Evolutionary conservation across 1,140 invertebrate genomes (phyloP).

Genomic region (Neocloeon triangulifer): DNA sequence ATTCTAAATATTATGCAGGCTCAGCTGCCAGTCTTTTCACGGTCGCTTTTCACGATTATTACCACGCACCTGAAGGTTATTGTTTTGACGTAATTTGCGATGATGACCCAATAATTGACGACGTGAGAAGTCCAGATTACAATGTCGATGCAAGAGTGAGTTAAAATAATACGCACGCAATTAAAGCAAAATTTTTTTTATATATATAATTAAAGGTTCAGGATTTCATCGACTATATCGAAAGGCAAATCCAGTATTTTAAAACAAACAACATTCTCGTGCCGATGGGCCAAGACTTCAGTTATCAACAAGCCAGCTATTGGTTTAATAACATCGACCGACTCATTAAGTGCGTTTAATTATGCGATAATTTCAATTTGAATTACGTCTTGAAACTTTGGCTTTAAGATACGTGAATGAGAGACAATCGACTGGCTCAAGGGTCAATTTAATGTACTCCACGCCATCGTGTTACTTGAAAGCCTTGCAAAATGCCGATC

Average conservation of each 20-base stretch:
- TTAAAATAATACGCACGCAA: no score
- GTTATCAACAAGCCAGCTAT: constrained; percentile 22
- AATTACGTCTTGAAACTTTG: constrained; percentile 1
- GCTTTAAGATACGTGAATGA: constrained; percentile 25
- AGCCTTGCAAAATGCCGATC: constrained; percentile 27
- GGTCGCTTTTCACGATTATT: constrained; percentile 48
- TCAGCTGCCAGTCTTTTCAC: constrained; percentile 34
- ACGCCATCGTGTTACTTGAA: constrained; percentile 52
- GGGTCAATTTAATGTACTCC: constrained; percentile 49
- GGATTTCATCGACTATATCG: no score
- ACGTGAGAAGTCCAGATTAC: constrained; percentile 40
- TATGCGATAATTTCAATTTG: constrained; percentile 4
- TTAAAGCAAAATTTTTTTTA: no score
- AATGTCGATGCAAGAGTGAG: constrained; percentile 44
- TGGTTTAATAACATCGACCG: constrained; percentile 49
- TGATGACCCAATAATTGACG: constrained; percentile 63
- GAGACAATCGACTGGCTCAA: constrained; percentile 20
- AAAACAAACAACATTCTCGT: constrained; percentile 27
- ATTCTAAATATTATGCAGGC: no score
- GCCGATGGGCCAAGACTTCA: constrained; percentile 33
- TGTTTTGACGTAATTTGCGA: constrained; percentile 69
- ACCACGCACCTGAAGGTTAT: constrained; percentile 62
- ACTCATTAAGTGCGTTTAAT: constrained; percentile 33
- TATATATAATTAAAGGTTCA: no score
- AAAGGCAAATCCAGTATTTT: no score